Conservation (phyloP, 1,140 invertebrate genomes). For the Aphis craccivora region DNA sequence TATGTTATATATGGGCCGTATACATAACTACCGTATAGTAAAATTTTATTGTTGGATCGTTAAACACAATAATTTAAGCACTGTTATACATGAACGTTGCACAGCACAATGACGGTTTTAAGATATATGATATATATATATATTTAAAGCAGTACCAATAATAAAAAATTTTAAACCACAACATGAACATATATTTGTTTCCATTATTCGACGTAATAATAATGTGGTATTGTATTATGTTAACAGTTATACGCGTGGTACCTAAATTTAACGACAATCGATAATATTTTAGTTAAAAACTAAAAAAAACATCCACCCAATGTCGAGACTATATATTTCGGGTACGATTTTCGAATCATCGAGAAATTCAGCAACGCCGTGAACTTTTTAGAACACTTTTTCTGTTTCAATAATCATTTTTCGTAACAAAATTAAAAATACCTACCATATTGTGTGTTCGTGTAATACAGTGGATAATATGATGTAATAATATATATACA, state of each 20-base stretch:
- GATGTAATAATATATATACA: too few relatives aligned
- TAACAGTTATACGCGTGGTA: too few relatives aligned
- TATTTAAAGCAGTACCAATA: not conserved
- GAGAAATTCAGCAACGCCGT: too few relatives aligned
- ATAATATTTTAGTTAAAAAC: not conserved
- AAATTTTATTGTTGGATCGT: not conserved
- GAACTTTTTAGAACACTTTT: not conserved
- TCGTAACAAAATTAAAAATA: too few relatives aligned
- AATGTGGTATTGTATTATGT: not conserved
- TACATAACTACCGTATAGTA: not conserved
- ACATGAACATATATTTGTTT: not conserved
- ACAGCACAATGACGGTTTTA: not conserved
- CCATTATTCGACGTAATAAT: not conserved
- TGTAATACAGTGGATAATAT: too few relatives aligned
- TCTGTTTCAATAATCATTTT: not conserved
- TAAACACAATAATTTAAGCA: not conserved
- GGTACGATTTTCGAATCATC: accelerated
- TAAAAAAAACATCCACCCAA: not conserved
- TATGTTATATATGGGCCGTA: not conserved
- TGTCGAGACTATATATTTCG: not conserved
- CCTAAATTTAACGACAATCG: not conserved
- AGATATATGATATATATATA: not conserved
- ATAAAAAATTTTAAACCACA: not conserved
- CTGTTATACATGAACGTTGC: not conserved
- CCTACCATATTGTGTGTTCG: too few relatives aligned